Evolutionary conservation across 2,797 vertebrate genomes (phyloP), one percentile per base, ranked within the genome.

Genomic region (Eulemur albifrons): DNA sequence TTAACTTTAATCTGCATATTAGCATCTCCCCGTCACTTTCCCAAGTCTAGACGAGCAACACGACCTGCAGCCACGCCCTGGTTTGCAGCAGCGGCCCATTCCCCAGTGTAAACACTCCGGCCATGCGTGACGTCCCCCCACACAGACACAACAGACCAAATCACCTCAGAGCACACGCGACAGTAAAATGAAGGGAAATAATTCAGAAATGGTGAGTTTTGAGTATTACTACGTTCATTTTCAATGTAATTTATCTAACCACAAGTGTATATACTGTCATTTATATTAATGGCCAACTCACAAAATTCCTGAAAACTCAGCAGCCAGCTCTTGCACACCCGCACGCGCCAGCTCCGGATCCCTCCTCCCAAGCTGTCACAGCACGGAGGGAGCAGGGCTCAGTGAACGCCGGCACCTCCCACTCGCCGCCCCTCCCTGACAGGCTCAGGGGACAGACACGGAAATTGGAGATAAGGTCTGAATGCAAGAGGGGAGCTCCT

Each of bases 61-160:
- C 2, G 3, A n/a, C 0, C 12, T 40, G 40, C 40, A 9, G 72
- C 0, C 21, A 52, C 3, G 12, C 54, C 73, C 48, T 1, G 25
- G 9, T 1, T 0, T 0, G 4, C 0, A 2, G 7, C 32, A 3
- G 0, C 0, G 0, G 7, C n/a, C 30, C 2, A 0, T 20, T 18
- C 35, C 23, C 8, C 0, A 0, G 48, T 4, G 23, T 2, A 1
- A 40, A 27, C 6, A 4, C 52, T 18, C 4, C 1, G 61, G 43
- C 72, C 50, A 0, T 6, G 0, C 43, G 3, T 21, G 25, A 4
- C 0, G 32, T 1, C 18, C 76, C 10, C 1, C 50, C 10, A 5
- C 2, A 14, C 0, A 3, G 30, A 35, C 4, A 6, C 13, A 0
- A 9, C 4, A 1, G 38, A 27, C 2, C 52, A 7, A 4, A 2